These are phyloP conservation scores for Tachina fera DNA, from an alignment of 2,888 invertebrate genomes.

Conservation along the genomic window DNA sequence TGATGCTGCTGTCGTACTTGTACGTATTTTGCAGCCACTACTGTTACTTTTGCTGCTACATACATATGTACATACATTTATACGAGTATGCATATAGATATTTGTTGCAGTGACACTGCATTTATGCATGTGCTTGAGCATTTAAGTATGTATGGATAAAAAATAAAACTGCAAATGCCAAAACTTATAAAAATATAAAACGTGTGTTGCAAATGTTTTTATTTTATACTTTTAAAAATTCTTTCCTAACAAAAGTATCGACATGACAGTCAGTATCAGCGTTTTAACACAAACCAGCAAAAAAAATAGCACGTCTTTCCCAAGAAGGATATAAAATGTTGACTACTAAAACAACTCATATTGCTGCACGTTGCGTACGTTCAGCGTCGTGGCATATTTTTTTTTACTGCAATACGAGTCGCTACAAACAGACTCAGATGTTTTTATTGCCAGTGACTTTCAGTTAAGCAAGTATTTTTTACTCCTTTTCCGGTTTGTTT, in stretches of 20 bases:
- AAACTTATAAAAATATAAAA: conserved; percentile 39
- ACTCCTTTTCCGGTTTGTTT: not conserved
- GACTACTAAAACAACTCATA: conserved; percentile 12
- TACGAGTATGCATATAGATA: too few species aligned
- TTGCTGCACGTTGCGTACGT: conserved; percentile 22
- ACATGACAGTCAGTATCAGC: conserved; percentile 22
- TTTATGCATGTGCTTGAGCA: conserved; percentile 42
- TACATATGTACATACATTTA: not conserved
- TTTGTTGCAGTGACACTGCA: conserved; percentile 53
- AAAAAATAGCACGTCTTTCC: conserved; percentile 31
- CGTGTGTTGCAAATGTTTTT: conserved; percentile 45
- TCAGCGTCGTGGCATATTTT: conserved; percentile 38
- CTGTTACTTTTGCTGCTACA: not conserved
- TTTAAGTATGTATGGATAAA: conserved; percentile 20
- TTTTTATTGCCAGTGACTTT: conserved; percentile 48
- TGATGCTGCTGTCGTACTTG: conserved; percentile 15
- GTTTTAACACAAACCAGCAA: conserved; percentile 17
- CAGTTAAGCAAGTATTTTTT: conserved; percentile 39
- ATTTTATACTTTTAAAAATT: conserved; percentile 23
- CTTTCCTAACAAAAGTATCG: conserved; percentile 37
- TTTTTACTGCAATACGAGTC: not conserved
- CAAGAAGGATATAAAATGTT: conserved; percentile 19
- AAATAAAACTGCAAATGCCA: conserved; percentile 20
- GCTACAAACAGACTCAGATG: conserved; percentile 44
- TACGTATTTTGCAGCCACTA: conserved; percentile 28